Base-by-base conservation (phyloP, 2,888 invertebrate genomes). In the Hydroisotoma schaefferi region DNA sequence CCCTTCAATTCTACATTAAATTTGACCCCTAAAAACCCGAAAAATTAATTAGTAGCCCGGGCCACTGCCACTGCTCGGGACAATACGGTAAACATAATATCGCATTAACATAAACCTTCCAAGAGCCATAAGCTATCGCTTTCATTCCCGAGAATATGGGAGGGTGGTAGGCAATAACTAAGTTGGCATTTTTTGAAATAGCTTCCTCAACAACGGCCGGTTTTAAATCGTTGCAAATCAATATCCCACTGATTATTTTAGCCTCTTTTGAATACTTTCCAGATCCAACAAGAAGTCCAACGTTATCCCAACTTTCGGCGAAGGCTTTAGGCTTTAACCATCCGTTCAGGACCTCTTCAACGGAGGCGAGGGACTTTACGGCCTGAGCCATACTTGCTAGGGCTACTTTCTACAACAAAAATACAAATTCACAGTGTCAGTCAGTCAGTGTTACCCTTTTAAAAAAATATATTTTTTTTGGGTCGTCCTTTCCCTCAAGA, bases 151-250 rank as follows among this genome's bases (percentile, higher is more conserved):
- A 80, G 78, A 97, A 97, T 75, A 97, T 89, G 20, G 93, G 93
- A n/a, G 97, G 97, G 80, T 97, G 97, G 77, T 97, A 97, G 0
- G 93, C 87, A 58, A 97, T 81, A 58, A 97, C 91, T 78, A 95
- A 78, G 76, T 92, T 85, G 54, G 83, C 83, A 18, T 83, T 81
- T 54, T 81, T 76, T 1, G 79, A 76, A 2, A 88, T 75, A 1
- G 94, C 92, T 79, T 94, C 95, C 23, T 85, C 76, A 74, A 93
- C 82, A 0, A 95, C 94, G 65, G 84, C 84, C 77, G 91, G 88
- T 0, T 94, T 95, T 37, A 97, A 80, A 77, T 97, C 97, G 77
- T 94, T 97, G 2, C 95, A 95, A 37, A 97, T 78, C 57, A 97
- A 75, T 55, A 94, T 83, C 60, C 81, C 85, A 4, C 78, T 79